phyloP scores from a whole-genome alignment of 2,113 vertebrate species.

The Pygoscelis adeliae region DNA sequence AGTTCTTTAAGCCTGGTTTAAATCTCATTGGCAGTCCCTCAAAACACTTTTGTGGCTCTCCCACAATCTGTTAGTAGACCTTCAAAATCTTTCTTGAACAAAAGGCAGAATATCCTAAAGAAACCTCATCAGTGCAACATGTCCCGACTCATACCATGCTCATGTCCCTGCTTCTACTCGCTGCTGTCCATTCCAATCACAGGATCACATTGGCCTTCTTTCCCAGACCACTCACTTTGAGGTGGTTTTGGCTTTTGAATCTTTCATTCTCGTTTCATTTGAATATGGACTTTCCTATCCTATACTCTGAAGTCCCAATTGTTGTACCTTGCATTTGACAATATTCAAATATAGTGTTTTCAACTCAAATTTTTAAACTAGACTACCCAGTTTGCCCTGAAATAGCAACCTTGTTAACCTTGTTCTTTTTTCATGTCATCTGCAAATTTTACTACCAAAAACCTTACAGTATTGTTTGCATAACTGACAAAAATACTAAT shows the following conservation, averaged over 20 bases:
- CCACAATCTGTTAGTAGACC: neutral
- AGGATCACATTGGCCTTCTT: neutral
- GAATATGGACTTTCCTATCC: neutral
- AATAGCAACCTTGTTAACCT: neutral
- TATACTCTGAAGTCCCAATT: neutral
- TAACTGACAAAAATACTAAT: neutral
- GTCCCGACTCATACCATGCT: neutral
- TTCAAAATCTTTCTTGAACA: neutral
- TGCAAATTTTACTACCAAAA: neutral
- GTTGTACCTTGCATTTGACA: neutral
- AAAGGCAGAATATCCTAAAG: neutral
- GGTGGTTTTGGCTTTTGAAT: neutral
- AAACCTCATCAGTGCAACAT: neutral
- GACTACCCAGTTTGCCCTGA: neutral
- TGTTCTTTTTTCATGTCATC: neutral
- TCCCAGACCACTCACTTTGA: neutral
- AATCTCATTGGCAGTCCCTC: neutral
- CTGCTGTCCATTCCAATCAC: neutral
- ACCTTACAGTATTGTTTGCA: neutral
- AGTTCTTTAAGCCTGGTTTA: neutral
- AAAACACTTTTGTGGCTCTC: neutral
- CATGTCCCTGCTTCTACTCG: neutral
- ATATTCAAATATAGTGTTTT: neutral
- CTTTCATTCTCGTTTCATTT: neutral
- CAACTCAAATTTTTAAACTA: neutral